These are phyloP conservation scores for Idaea aversata DNA, from an alignment of 2,888 invertebrate species.

Conservation along the genomic window DNA sequence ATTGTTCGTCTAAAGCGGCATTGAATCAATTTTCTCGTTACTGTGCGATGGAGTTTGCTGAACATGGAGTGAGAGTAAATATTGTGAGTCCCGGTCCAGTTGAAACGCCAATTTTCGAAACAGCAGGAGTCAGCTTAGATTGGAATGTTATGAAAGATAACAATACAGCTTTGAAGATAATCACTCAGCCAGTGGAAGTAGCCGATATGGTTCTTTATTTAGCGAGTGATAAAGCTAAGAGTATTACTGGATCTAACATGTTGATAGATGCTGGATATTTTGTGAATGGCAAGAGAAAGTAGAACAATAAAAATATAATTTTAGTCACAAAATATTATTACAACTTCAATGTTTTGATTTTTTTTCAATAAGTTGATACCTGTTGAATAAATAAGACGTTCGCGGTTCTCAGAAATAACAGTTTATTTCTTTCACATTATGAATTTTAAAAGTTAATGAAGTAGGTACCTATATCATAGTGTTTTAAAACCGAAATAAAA, in stretches of 20 bases:
- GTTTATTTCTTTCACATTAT: too few relatives aligned
- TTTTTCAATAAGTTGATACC: neutral
- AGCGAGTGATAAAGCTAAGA: conserved; percentile 39
- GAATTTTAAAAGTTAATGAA: too few relatives aligned
- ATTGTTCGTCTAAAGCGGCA: conserved; percentile 86
- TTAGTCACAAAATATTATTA: neutral
- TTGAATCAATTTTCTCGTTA: conserved; percentile 87
- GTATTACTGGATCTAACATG: conserved; percentile 35
- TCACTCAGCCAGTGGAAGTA: conserved; percentile 32
- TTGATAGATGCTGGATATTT: conserved; percentile 31
- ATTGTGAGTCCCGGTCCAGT: conserved; percentile 87
- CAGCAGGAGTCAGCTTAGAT: conserved; percentile 3
- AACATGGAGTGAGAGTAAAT: conserved; percentile 83
- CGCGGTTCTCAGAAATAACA: too few relatives aligned
- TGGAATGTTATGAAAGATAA: conserved; percentile 9
- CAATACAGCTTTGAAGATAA: conserved; percentile 14
- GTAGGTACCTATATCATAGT: too few relatives aligned
- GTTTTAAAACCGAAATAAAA: too few relatives aligned
- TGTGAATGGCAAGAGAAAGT: conserved; percentile 11
- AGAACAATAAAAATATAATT: conserved; percentile 21
- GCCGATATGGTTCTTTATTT: conserved; percentile 41
- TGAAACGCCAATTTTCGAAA: conserved; percentile 42
- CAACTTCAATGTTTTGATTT: conserved; percentile 3
- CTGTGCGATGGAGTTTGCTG: conserved; percentile 82
- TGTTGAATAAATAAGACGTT: too few relatives aligned